Evolutionary conservation across 2,888 invertebrate species (phyloP), one percentile per base, ranked within the genome.

Genomic region (Fabriciana adippe): DNA sequence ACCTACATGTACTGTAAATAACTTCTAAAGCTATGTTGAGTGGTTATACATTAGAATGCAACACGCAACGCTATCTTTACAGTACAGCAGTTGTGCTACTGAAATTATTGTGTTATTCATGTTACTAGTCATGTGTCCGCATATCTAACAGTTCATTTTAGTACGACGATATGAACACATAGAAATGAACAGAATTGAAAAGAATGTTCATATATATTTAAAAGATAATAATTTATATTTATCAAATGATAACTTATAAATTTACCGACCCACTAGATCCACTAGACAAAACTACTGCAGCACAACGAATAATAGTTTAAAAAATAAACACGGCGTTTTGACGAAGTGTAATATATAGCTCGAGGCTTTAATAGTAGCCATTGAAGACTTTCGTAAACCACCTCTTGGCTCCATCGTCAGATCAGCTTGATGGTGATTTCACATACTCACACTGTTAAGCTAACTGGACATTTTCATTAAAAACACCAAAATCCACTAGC

Each of bases 31-130:
- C 48, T 14, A 50, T 64, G 50, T 64, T 54, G 55, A 59, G 60
- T 61, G 21, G 35, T 35, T 47, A 50, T 55, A 64, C 31, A 64
- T 64, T 59, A 64, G 57, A 55, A 54, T 45, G 68, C 50, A 60
- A 60, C 60, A 68, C 60, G 50, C 64, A 55, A 64, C 55, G 60
- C 35, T 66, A 55, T 61, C 61, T 66, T 61, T 50, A 48, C 54
- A 35, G 18, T 50, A 60, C 21, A 48, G 47, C 45, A 66, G 54
- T 54, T 18, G 31, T 35, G 35, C 60, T 26, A n/a, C 47, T 48
- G n/a, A 60, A 66, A 54, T 66, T 61, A 61, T 66, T 54, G 47
- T 54, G 60, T 48, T 55, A 60, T 55, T 60, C 53, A 48, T 60
- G 51, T 35, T 61, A 15, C 21, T 50, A 41, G 16, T 41, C 61